Evolutionary conservation across 1,140 invertebrate genomes (phyloP).

Genomic region (Epicauta chinensis): DNA sequence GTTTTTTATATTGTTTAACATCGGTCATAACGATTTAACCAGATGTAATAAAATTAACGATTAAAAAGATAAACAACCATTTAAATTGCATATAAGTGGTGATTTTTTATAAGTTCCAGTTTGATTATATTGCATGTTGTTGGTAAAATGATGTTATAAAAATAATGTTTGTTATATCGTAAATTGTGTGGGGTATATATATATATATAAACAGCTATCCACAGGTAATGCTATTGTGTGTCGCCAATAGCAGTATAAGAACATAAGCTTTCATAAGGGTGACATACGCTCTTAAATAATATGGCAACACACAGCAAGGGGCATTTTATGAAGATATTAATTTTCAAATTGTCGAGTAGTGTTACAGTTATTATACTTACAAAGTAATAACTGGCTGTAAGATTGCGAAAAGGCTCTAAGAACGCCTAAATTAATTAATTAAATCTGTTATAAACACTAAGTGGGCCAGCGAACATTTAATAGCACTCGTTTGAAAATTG

Average conservation of each 20-base stretch:
- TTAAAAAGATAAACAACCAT: not conserved
- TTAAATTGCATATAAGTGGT: not conserved
- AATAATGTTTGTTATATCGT: conserved; percentile 9
- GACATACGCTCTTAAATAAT: conserved; percentile 28
- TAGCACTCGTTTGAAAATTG: conserved; percentile 25
- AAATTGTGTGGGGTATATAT: conserved; percentile 9
- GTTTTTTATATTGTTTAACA: no score
- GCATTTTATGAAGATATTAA: conserved; percentile 43
- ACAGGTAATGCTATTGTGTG: conserved; percentile 26
- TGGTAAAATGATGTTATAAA: conserved; percentile 9
- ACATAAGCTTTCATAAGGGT: conserved; percentile 35
- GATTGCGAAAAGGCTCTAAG: conserved; percentile 37
- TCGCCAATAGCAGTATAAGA: conserved; percentile 21
- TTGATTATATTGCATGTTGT: conserved; percentile 3
- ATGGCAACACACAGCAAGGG: conserved; percentile 27
- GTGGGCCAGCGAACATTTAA: conserved; percentile 31
- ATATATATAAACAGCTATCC: conserved; percentile 7
- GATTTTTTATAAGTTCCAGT: not conserved
- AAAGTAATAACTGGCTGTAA: conserved; percentile 40
- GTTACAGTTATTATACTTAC: conserved; percentile 41
- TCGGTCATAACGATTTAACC: no score
- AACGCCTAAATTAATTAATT: conserved; percentile 43
- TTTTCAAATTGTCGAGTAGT: conserved; percentile 41
- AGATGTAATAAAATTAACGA: no score
- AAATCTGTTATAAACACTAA: conserved; percentile 42